phyloP scores from a whole-genome alignment of 2,888 invertebrate species.

The Folsomia candida region DNA sequence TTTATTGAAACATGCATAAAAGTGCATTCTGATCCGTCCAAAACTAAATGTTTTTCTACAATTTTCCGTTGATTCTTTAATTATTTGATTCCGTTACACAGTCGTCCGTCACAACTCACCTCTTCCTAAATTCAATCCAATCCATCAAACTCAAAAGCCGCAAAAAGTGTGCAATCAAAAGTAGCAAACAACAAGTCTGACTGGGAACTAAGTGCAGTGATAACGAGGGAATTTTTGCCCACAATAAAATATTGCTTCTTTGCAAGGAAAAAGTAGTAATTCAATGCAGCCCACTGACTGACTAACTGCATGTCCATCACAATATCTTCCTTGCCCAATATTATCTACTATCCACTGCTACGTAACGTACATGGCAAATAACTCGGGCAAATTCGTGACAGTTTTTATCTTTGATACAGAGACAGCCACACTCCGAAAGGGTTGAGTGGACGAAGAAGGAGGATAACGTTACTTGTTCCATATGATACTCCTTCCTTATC shows the following conservation, averaged over 20 bases:
- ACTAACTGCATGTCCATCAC: too few species aligned
- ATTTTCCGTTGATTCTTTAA: not conserved
- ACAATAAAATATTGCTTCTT: not conserved
- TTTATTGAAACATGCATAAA: too few species aligned
- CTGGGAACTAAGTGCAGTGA: conserved; percentile 1
- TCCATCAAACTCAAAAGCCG: not conserved
- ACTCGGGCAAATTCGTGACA: conserved; percentile 14
- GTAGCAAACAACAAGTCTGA: conserved; percentile 15
- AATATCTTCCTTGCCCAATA: too few species aligned
- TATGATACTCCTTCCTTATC: too few species aligned
- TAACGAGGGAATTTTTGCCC: not conserved
- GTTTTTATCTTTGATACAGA: not conserved
- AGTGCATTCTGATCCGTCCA: not conserved
- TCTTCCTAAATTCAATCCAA: not conserved
- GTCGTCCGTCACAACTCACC: not conserved
- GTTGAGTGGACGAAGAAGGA: not conserved
- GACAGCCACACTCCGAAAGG: not conserved
- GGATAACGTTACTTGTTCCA: not conserved
- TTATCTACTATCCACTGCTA: too few species aligned
- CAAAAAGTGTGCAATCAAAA: not conserved
- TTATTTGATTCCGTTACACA: not conserved
- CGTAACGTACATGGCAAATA: too few species aligned
- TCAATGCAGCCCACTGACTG: not conserved
- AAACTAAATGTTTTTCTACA: too few species aligned
- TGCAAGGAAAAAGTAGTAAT: not conserved